A percentile compares a stretch with the other conserved stretches of the same genome.
Conservation (phyloP, 2,113 vertebrate species). For the Alligator sinensis region DNA sequence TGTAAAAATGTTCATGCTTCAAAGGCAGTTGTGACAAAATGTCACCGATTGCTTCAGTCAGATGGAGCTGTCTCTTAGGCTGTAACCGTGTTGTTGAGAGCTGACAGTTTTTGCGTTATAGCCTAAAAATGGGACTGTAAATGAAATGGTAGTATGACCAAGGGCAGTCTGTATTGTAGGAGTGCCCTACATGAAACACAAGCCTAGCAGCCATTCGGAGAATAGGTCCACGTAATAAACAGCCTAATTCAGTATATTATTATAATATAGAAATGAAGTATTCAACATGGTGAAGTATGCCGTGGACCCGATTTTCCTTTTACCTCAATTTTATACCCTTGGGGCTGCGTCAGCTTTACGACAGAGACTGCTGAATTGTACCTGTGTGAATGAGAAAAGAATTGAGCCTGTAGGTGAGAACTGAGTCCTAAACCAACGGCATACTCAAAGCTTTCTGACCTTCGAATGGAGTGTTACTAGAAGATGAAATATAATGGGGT, state of each 20-base stretch:
- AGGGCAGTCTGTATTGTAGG: background rate
- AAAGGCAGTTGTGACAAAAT: fast-evolving
- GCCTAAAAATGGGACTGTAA: constrained; percentile 3
- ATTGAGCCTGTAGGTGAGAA: background rate
- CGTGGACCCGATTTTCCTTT: constrained; percentile 44
- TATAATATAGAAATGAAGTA: constrained; percentile 47
- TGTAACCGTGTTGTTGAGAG: background rate
- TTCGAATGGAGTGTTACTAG: background rate
- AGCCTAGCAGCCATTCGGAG: constrained; percentile 25
- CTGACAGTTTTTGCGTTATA: background rate
- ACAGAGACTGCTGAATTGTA: constrained; percentile 4
- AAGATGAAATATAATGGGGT: background rate
- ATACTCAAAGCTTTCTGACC: background rate
- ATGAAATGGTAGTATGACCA: constrained; percentile 51
- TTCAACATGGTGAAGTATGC: constrained; percentile 48
- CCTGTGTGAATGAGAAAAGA: background rate
- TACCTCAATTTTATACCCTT: background rate
- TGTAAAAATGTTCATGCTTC: background rate
- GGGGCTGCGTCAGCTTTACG: background rate
- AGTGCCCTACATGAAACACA: constrained; percentile 7
- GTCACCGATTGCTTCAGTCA: background rate
- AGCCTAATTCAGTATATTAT: constrained; percentile 37
- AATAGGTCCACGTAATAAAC: constrained; percentile 56
- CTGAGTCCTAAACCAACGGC: background rate
- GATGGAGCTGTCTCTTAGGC: background rate